Conservation (phyloP, 2,113 vertebrate species). For the Cryptotis parvus region DNA sequence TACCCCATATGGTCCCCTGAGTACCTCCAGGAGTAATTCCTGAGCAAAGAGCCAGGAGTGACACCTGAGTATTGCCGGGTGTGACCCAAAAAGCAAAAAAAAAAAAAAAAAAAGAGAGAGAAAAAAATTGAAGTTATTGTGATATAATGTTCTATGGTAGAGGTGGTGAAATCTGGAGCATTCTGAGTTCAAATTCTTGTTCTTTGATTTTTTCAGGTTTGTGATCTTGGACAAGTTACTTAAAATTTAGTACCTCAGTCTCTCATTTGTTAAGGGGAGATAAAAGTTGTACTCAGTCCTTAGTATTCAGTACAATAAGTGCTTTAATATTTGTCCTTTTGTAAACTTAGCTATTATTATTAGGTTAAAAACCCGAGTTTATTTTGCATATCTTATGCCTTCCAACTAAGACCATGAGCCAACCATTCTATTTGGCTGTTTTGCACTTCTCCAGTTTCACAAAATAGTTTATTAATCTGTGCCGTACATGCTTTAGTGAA, state of each 20-base stretch:
- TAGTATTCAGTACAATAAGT: background rate
- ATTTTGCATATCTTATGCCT: background rate
- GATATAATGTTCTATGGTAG: background rate
- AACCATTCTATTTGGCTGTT: background rate
- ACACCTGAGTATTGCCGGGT: too few species aligned
- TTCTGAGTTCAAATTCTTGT: background rate
- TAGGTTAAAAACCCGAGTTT: background rate
- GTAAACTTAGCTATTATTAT: slow-evolving; percentile 1
- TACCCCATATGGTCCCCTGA: too few species aligned
- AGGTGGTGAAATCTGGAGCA: background rate
- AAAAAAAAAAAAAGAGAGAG: too few species aligned
- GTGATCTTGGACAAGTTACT: slow-evolving; percentile 14
- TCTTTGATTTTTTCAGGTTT: background rate
- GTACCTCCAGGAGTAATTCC: too few species aligned
- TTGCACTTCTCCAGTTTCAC: background rate
- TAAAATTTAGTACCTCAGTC: background rate
- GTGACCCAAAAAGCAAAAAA: too few species aligned
- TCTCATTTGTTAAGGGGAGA: slow-evolving; percentile 16
- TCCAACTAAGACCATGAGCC: background rate
- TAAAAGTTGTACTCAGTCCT: background rate
- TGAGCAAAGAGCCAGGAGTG: too few species aligned
- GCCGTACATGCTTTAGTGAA: background rate
- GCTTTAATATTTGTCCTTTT: background rate
- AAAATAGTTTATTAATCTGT: slow-evolving; percentile 31
- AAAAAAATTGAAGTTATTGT: background rate